phyloP scores from a whole-genome alignment of 2,797 vertebrate genomes.

The Argyrosomus regius region DNA sequence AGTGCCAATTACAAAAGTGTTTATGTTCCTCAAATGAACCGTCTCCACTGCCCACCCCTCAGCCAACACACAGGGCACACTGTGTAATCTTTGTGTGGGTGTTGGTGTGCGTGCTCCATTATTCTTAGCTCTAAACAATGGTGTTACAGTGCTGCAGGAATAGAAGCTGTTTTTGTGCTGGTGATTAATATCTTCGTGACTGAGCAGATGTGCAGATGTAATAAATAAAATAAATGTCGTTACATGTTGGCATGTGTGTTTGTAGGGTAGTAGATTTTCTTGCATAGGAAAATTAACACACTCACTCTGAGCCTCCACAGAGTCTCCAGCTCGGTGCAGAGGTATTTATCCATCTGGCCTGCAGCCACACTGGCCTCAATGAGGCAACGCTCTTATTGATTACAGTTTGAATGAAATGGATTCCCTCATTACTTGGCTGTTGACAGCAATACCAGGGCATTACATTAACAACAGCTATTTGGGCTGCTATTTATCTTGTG shows the following conservation, averaged over 20 bases:
- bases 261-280: not conserved
- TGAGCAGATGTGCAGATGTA: not conserved
- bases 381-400: slow-evolving; percentile 42
- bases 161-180: not conserved
- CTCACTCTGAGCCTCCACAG: not conserved
- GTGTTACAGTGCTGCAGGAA: not conserved
- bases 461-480: slow-evolving; percentile 39
- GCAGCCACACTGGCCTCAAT: slow-evolving; percentile 31
- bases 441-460: slow-evolving; percentile 25
- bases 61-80: not conserved
- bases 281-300: not conserved
- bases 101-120: not conserved
- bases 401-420: slow-evolving; percentile 48
- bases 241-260: not conserved
- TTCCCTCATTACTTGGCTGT: slow-evolving; percentile 49
- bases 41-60: not conserved
- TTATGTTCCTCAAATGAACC: slow-evolving; percentile 23
- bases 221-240: not conserved
- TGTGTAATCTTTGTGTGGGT: not conserved
- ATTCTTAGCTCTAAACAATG: slow-evolving; percentile 1
- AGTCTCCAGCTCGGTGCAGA: not conserved
- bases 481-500: slow-evolving; percentile 26
- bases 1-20: slow-evolving; percentile 3
- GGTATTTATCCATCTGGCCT: slow-evolving; percentile 42
- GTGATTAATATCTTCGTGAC: slow-evolving; percentile 11